Conservation (phyloP, 2,888 invertebrate species). For the Dasysyrphus tricinctus region DNA sequence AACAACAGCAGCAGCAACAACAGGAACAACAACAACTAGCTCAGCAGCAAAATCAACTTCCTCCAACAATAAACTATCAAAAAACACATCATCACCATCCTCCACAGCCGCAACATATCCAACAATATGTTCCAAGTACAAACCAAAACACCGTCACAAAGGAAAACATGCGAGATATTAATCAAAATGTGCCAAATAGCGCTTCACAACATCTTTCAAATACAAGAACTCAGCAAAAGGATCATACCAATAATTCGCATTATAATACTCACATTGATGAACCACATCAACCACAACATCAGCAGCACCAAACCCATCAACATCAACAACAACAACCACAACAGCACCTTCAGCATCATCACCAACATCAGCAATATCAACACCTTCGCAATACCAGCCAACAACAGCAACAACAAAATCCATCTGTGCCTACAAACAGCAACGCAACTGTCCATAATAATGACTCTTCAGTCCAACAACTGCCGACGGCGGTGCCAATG, state of each 20-base stretch:
- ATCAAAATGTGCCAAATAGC: conserved; percentile 77
- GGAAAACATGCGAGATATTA: conserved; percentile 64
- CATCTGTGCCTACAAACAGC: conserved; percentile 57
- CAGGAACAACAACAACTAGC: conserved; percentile 16
- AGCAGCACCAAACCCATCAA: conserved; percentile 55
- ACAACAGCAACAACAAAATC: conserved; percentile 78
- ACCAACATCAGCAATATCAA: conserved; percentile 70
- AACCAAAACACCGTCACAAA: conserved; percentile 60
- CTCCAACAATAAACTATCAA: conserved; percentile 42
- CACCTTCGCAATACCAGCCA: conserved; percentile 46
- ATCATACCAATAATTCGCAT: conserved; percentile 41
- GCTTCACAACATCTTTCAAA: conserved; percentile 53
- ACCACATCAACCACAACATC: conserved; percentile 62
- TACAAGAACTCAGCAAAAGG: conserved; percentile 55
- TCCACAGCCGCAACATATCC: conserved; percentile 49
- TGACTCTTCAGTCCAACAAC: conserved; percentile 62
- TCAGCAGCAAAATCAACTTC: conserved; percentile 44
- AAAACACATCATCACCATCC: conserved; percentile 59
- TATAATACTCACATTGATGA: conserved; percentile 59
- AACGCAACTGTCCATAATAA: conserved; percentile 63
- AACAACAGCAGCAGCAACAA: background rate
- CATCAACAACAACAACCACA: conserved; percentile 77
- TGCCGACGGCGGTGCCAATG: conserved; percentile 65
- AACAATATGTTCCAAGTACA: conserved; percentile 53
- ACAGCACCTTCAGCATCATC: conserved; percentile 69